phyloP scores from a whole-genome alignment of 1,140 invertebrate species.

The Plutomurus gul region DNA sequence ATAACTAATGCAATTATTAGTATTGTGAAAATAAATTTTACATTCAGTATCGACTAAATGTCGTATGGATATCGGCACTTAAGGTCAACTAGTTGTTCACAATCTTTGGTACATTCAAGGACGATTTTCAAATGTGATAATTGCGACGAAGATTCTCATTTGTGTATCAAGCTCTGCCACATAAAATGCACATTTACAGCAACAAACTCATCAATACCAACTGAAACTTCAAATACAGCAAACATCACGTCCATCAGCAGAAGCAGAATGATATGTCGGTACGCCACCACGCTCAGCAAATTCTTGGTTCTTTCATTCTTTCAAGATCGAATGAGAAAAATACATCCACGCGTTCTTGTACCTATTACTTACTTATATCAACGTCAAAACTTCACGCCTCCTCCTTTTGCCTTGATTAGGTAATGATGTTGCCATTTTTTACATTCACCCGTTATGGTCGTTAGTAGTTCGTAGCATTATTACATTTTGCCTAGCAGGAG shows the following conservation, averaged over 20 bases:
- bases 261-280: not conserved
- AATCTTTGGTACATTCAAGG: slow-evolving; percentile 52
- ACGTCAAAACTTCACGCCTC: no score
- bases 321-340: not conserved
- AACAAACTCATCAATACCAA: not conserved
- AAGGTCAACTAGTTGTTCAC: slow-evolving; percentile 45
- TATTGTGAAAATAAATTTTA: no score
- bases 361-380: no score
- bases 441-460: no score
- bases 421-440: no score
- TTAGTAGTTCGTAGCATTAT: no score
- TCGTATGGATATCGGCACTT: not conserved
- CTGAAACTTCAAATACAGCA: not conserved
- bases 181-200: slow-evolving; percentile 48
- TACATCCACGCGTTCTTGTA: no score
- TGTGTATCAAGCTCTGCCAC: slow-evolving; percentile 60
- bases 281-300: not conserved
- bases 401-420: no score
- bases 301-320: not conserved
- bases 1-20: no score
- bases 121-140: slow-evolving; percentile 58
- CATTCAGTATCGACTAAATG: no score
- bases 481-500: no score
- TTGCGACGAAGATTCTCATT: slow-evolving; percentile 58
- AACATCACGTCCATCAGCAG: not conserved